Evolutionary conservation across 2,888 invertebrate species (phyloP).

Genomic region (Anthophora plumipes): DNA sequence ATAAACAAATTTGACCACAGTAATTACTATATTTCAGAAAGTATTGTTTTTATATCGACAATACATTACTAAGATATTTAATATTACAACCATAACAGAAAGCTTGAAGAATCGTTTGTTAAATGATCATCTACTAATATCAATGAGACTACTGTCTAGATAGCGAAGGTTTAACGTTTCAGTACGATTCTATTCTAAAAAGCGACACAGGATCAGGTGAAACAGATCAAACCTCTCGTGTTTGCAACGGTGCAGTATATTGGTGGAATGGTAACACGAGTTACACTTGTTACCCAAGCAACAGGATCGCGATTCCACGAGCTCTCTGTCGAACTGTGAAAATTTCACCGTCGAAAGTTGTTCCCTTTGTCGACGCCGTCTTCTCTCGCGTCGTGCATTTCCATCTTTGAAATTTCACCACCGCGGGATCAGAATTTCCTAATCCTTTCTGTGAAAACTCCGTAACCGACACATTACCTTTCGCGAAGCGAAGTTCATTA

Average conservation of each 20-base stretch:
- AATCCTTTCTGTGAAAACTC: not conserved
- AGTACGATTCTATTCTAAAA: too few relatives aligned
- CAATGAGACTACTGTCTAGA: too few relatives aligned
- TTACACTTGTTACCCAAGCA: conserved; percentile 8
- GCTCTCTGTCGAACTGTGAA: not conserved
- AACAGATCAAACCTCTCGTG: not conserved
- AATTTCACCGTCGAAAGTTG: conserved; percentile 12
- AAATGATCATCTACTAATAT: too few relatives aligned
- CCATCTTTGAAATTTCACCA: conserved; percentile 34
- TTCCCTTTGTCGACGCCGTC: conserved; percentile 5
- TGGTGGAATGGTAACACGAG: conserved; percentile 13
- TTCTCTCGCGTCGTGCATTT: not conserved
- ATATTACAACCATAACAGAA: too few relatives aligned
- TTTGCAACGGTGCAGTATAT: not conserved
- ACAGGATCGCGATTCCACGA: not conserved
- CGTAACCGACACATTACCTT: conserved; percentile 27
- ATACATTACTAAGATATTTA: too few relatives aligned
- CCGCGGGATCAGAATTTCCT: not conserved
- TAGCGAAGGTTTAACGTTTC: too few relatives aligned
- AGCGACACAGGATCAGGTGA: too few relatives aligned
- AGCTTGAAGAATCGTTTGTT: too few relatives aligned
- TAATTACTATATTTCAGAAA: too few relatives aligned
- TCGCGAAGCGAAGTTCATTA: conserved; percentile 39
- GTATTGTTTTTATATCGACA: too few relatives aligned
- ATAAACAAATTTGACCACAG: too few relatives aligned